Evolutionary conservation across 1,140 invertebrate genomes (phyloP), one percentile per base, ranked within the genome.

Genomic region (Frieseomelitta varia): DNA sequence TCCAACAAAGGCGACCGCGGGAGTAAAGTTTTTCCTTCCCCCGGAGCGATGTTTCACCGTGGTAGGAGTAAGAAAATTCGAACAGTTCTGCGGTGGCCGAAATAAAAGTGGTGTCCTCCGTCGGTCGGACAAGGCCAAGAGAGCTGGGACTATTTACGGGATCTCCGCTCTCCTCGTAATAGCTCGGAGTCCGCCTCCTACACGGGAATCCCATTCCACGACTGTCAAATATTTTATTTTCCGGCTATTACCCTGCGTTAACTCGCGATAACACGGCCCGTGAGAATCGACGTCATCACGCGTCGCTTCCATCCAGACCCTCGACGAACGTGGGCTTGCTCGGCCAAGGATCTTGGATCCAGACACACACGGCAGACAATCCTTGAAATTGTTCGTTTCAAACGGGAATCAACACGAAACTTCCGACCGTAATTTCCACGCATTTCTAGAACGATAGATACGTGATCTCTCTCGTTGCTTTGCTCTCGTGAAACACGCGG

Each of bases 161-260:
- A 67, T 75, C 39, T 76, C 71, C 24, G 0, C 78, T 27, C 39
- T 14, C 39, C 14, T 55, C 69, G 69, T 63, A 76, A 76, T 67
- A 76, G 72, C 30, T 67, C 51, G 51, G 39, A 30, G 30, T 14
- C 72, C 21, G 61, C 19, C 39, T n/a, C 27, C 63, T 39, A 82
- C 80, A 82, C 73, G 72, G 47, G 34, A 82, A 82, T 82, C 73
- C 73, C 80, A 82, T 82, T 83, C 65, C 34, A 27, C 12, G n/a
- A 19, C 74, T 30, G 81, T 69, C 61, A 68, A 83, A 78, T 65
- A 78, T 83, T 83, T 77, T 78, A 83, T 83, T 75, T 83, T 53
- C 73, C 71, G 61, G 27, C 72, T 55, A 56, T 76, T 77, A 69
- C 65, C 53, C 53, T 34, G n/a, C 53, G 63, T 30, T 82, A 77